phyloP scores from a whole-genome alignment of 35 echinoderm and acorn worm species.

The Hemicentrotus pulcherrimus region DNA sequence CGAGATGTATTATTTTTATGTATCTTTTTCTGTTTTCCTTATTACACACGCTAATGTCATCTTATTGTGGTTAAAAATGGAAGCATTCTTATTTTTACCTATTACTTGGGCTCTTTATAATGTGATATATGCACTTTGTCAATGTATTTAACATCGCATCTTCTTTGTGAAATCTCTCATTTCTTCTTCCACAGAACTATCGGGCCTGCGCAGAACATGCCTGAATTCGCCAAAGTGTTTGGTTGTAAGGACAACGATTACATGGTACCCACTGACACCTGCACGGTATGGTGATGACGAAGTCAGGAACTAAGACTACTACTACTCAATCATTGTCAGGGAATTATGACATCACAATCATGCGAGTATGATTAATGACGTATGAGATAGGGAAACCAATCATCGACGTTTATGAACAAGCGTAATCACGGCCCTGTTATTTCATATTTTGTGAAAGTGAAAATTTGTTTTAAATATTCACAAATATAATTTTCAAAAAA shows the following conservation, averaged over 20 bases:
- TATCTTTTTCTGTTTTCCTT: no score
- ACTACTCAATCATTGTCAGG: background rate
- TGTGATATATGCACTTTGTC: no score
- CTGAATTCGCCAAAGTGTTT: slow-evolving; percentile 33
- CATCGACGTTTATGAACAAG: no score
- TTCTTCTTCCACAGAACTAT: background rate
- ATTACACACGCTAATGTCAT: no score
- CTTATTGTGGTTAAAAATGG: no score
- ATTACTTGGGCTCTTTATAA: no score
- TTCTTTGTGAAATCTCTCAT: background rate
- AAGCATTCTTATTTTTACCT: no score
- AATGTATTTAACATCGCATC: background rate
- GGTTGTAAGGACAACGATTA: slow-evolving; percentile 23
- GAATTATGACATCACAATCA: background rate
- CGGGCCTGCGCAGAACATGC: slow-evolving; percentile 40
- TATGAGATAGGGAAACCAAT: background rate
- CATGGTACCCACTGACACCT: slow-evolving; percentile 27
- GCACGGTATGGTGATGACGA: slow-evolving; percentile 24
- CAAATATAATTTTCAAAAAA: no score
- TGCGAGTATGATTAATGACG: background rate
- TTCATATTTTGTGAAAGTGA: no score
- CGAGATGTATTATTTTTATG: no score
- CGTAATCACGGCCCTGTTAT: no score
- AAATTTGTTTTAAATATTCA: no score
- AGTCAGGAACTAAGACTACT: background rate